Evolutionary conservation across 2,888 invertebrate species (phyloP).

Genomic region (Hirtodrosophila alboralis): DNA sequence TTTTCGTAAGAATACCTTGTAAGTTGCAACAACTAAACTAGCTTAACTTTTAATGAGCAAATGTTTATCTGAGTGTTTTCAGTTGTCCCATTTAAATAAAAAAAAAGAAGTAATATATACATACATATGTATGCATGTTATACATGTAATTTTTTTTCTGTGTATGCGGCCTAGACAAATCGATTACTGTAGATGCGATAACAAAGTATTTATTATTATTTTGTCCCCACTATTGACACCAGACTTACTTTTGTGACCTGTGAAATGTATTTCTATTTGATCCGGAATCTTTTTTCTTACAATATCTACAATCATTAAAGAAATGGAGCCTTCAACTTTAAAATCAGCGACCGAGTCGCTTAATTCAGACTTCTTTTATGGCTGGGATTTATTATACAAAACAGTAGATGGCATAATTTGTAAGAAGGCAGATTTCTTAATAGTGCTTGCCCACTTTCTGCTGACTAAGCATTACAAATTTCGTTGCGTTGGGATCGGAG

Average conservation of each 20-base stretch:
- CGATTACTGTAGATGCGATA: neutral
- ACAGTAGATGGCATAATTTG: slow-evolving; percentile 82
- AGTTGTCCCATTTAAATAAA: no score
- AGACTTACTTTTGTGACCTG: slow-evolving; percentile 11
- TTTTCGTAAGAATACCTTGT: no score
- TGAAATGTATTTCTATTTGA: slow-evolving; percentile 28
- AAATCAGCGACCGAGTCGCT: slow-evolving; percentile 28
- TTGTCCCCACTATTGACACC: neutral
- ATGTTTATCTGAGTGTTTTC: no score
- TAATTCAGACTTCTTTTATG: slow-evolving; percentile 78
- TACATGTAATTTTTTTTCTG: no score
- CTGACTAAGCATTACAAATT: slow-evolving; percentile 85
- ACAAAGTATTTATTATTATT: slow-evolving; percentile 1
- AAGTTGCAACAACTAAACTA: no score
- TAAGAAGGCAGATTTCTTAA: slow-evolving; percentile 87
- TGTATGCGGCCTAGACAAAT: no score
- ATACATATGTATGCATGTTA: no score
- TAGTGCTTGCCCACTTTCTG: slow-evolving; percentile 86
- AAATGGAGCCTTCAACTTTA: slow-evolving; percentile 42
- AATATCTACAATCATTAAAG: slow-evolving; percentile 19
- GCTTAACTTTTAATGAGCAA: no score
- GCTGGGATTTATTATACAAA: slow-evolving; percentile 83
- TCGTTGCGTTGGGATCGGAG: slow-evolving; percentile 86
- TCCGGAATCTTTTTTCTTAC: slow-evolving; percentile 13
- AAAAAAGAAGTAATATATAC: no score